Evolutionary conservation across 92 coral and sea anemone genomes (phyloP).

Genomic region (Porites cylindrica): DNA sequence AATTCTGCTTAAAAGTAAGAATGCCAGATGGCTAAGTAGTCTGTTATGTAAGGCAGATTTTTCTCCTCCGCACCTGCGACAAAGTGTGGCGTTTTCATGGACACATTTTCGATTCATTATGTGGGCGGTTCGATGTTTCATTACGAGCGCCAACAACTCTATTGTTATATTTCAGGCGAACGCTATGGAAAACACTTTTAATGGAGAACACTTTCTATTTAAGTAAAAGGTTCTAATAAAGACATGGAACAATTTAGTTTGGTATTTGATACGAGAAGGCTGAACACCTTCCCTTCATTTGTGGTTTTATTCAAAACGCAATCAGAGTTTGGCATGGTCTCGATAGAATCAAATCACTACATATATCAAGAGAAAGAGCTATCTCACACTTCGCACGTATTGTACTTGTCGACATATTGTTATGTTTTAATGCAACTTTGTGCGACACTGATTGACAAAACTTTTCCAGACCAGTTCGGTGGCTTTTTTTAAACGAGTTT

Average conservation of each 20-base stretch:
- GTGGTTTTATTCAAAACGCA: slow-evolving; percentile 29
- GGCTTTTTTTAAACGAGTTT: neutral
- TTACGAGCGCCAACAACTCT: slow-evolving; percentile 1
- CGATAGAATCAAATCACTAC: neutral
- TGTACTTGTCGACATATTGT: slow-evolving; percentile 6
- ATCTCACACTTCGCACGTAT: slow-evolving; percentile 23
- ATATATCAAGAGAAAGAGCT: neutral
- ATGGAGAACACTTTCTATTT: slow-evolving; percentile 15
- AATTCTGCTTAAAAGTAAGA: too few species aligned
- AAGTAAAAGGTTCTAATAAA: slow-evolving; percentile 33
- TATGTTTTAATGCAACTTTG: slow-evolving; percentile 9
- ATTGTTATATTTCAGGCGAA: slow-evolving; percentile 14
- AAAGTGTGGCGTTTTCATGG: neutral
- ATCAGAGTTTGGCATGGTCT: neutral
- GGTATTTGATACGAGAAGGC: neutral
- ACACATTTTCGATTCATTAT: slow-evolving; percentile 6
- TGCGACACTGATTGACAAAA: neutral
- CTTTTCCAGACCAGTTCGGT: neutral
- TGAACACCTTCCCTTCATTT: slow-evolving; percentile 10
- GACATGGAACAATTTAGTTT: slow-evolving; percentile 22
- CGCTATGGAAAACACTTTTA: slow-evolving; percentile 30
- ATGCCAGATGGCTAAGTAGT: neutral
- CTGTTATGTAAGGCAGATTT: slow-evolving; percentile 4
- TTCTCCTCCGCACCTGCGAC: slow-evolving; percentile 19
- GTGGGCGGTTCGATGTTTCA: slow-evolving; percentile 15